Conservation (phyloP, 2,888 invertebrate species). For the Herminia tarsipennalis region DNA sequence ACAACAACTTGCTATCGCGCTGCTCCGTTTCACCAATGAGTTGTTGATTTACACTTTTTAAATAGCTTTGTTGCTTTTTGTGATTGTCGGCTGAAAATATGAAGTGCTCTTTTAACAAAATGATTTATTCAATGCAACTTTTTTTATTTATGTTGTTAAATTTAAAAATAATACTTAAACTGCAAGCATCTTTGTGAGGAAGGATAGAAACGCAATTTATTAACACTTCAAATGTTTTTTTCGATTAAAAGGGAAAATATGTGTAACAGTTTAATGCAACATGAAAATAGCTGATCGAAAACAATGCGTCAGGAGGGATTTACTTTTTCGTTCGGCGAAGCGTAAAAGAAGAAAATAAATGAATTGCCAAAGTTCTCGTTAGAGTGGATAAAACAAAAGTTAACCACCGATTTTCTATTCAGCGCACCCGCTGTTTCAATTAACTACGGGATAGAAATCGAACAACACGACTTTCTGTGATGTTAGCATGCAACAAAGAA, state of each 20-base stretch:
- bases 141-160: too few relatives aligned
- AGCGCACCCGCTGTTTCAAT: slow-evolving; percentile 68
- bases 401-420: slow-evolving; percentile 67
- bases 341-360: slow-evolving; percentile 55
- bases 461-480: slow-evolving; percentile 42
- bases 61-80: slow-evolving; percentile 19
- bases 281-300: slow-evolving; percentile 29
- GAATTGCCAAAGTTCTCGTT: slow-evolving; percentile 58
- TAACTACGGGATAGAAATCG: slow-evolving; percentile 57
- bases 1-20: slow-evolving; percentile 44
- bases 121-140: neutral
- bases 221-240: too few relatives aligned
- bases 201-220: too few relatives aligned
- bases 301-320: slow-evolving; percentile 44
- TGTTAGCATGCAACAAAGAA: slow-evolving; percentile 13
- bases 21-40: slow-evolving; percentile 14
- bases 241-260: too few relatives aligned
- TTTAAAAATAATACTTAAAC: too few relatives aligned
- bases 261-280: too few relatives aligned
- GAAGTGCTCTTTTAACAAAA: neutral
- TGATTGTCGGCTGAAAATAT: neutral
- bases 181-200: too few relatives aligned
- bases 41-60: slow-evolving; percentile 41
- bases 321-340: slow-evolving; percentile 46
- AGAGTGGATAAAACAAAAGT: slow-evolving; percentile 54